Evolutionary conservation across 2,888 invertebrate species (phyloP), one percentile per base, ranked within the genome.

Genomic region (Melieria crassipennis): DNA sequence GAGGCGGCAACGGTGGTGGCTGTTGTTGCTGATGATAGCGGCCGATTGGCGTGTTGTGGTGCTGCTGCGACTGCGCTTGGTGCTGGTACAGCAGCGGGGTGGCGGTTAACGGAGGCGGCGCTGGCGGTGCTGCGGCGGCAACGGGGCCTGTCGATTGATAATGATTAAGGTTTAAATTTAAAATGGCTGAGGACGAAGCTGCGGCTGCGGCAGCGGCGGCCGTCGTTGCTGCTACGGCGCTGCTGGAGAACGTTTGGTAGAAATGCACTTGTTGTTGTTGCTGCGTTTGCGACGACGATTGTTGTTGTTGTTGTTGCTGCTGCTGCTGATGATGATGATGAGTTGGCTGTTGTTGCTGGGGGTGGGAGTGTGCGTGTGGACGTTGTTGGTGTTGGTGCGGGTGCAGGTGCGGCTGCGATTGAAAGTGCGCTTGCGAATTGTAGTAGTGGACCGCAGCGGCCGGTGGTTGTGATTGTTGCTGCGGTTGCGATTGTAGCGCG

Each of bases 111-210:
- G 68, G 16, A 60, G 11, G 11, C 7, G 78, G 79, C n/a, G 76
- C 50, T 3, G 68, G 73, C n/a, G 69, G 70, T 2, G 73, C 72
- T 74, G 76, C 72, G 30, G 71, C 64, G 71, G 78, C 69, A 69
- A 64, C 60, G 64, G 52, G 45, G 50, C 79, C 82, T 79, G 82
- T 77, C 76, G 84, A 78, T 78, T 80, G 82, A 80, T 82, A 83
- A 65, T 88, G 89, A 50, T 88, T 89, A 6, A 88, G 91, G 57
- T 90, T 93, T 5, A 90, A 92, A 78, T 89, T 92, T 81, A 82
- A 79, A 73, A 78, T 76, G 13, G 78, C 82, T 47, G 78, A 70
- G n/a, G 76, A 75, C n/a, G 83, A 82, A 45, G 77, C 81, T 47
- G 81, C 77, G 60, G 65, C 74, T 30, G 75, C 1, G 89, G 77